These are phyloP conservation scores for Vandiemenella viatica DNA, from an alignment of 2,888 invertebrate species.

Conservation along the genomic window DNA sequence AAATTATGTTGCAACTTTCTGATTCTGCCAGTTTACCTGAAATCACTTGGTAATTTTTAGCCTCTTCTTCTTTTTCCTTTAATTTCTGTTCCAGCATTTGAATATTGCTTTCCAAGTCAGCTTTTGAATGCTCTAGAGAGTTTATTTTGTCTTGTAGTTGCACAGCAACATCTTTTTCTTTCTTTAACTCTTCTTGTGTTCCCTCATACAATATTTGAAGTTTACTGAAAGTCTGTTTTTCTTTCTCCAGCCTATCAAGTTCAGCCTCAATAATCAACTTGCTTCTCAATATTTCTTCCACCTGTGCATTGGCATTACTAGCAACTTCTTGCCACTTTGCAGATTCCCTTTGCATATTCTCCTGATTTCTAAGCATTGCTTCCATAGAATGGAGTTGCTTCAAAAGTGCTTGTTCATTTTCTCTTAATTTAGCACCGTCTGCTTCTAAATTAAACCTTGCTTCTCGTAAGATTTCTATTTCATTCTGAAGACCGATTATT, in stretches of 20 bases:
- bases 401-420: slow-evolving; percentile 14
- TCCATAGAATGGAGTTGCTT: slow-evolving; percentile 26
- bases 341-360: too few relatives aligned
- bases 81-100: too few relatives aligned
- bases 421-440: slow-evolving; percentile 21
- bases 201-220: too few relatives aligned
- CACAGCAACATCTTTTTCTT: too few relatives aligned
- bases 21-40: too few relatives aligned
- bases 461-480: slow-evolving; percentile 27
- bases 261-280: slow-evolving; percentile 17
- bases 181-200: too few relatives aligned
- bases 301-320: slow-evolving; percentile 28
- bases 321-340: slow-evolving; percentile 1
- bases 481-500: slow-evolving; percentile 23
- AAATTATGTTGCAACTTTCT: neutral
- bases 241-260: slow-evolving; percentile 25
- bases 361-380: slow-evolving; percentile 34
- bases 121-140: too few relatives aligned
- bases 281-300: slow-evolving; percentile 27
- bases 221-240: neutral
- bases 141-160: too few relatives aligned
- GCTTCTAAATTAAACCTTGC: slow-evolving; percentile 32
- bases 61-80: too few relatives aligned
- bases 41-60: too few relatives aligned
- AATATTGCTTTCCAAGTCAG: too few relatives aligned